Percentiles rank a stretch among this genome's conserved stretches.
These are phyloP conservation scores for Agrochola lychnidis DNA, from an alignment of 2,888 invertebrate genomes.

Conservation along the genomic window DNA sequence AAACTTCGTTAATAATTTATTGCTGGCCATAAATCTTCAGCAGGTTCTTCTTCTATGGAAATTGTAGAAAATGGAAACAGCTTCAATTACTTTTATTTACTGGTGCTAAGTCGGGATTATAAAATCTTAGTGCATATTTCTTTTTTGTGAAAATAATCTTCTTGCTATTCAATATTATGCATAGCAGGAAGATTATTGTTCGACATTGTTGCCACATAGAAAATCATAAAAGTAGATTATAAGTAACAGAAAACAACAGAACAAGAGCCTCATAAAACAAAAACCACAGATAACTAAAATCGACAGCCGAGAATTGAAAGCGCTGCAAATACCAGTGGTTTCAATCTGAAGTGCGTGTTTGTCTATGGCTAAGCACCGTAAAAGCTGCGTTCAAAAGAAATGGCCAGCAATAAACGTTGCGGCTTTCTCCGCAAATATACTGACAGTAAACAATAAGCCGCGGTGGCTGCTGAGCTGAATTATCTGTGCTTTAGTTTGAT, in stretches of 20 bases:
- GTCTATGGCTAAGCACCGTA: slow-evolving; percentile 62
- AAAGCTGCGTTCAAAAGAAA: slow-evolving; percentile 66
- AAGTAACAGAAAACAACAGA: not conserved
- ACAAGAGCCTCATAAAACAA: not conserved
- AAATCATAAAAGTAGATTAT: not conserved
- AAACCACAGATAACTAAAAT: slow-evolving; percentile 34
- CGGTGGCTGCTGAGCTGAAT: slow-evolving; percentile 17
- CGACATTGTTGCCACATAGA: not conserved
- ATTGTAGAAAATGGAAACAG: not conserved
- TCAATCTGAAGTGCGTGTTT: slow-evolving; percentile 57
- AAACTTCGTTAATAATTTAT: slow-evolving; percentile 23
- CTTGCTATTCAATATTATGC: not conserved
- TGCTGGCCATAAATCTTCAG: slow-evolving; percentile 24
- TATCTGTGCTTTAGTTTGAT: slow-evolving; percentile 35
- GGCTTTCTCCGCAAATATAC: slow-evolving; percentile 66
- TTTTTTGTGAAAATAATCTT: not conserved
- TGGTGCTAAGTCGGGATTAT: not conserved
- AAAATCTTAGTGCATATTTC: not conserved
- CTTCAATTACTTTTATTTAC: slow-evolving; percentile 15
- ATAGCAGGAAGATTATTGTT: too few relatives aligned
- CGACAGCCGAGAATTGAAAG: slow-evolving; percentile 43
- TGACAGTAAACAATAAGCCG: slow-evolving; percentile 57
- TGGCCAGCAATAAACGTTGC: slow-evolving; percentile 54
- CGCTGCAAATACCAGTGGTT: slow-evolving; percentile 42
- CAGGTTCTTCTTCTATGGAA: not conserved